These are phyloP conservation scores for Noctuana brunneofusca DNA, from an alignment of 2,888 invertebrate genomes.

Conservation along the genomic window DNA sequence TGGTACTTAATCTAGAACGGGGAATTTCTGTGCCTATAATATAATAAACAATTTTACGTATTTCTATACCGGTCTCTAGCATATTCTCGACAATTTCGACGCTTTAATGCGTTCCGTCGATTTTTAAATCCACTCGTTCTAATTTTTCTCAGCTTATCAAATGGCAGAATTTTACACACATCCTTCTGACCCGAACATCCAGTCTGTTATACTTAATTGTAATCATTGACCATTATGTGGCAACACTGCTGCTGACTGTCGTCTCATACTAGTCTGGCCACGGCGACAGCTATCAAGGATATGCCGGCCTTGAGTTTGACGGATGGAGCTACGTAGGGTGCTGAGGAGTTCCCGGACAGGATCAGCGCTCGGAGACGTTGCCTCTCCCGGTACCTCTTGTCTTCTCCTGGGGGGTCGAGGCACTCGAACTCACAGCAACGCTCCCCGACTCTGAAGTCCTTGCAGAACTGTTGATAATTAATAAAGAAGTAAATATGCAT, in stretches of 20 bases:
- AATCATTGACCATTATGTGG: no score
- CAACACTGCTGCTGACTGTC: background rate
- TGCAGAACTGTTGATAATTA: slow-evolving; percentile 86
- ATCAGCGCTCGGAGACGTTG: slow-evolving; percentile 84
- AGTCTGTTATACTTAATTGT: no score
- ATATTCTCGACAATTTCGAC: no score
- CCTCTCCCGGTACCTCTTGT: slow-evolving; percentile 82
- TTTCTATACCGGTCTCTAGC: background rate
- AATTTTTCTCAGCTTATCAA: no score
- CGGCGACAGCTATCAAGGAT: slow-evolving; percentile 65
- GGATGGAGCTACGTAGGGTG: slow-evolving; percentile 60
- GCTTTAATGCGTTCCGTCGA: background rate
- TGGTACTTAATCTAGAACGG: background rate
- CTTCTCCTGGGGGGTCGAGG: slow-evolving; percentile 89
- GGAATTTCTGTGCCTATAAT: no score
- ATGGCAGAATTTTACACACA: no score
- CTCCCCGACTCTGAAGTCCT: slow-evolving; percentile 91
- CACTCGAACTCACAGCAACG: slow-evolving; percentile 96
- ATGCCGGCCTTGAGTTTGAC: slow-evolving; percentile 62
- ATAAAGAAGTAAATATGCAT: background rate
- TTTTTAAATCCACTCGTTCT: background rate
- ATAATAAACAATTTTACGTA: background rate
- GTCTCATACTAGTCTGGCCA: slow-evolving; percentile 70
- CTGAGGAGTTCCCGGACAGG: slow-evolving; percentile 82
- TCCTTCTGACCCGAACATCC: no score